A percentile compares a stretch with the other conserved stretches of the same genome.
Conservation (phyloP, 2,113 vertebrate species). For the Paedocypris sp. region DNA sequence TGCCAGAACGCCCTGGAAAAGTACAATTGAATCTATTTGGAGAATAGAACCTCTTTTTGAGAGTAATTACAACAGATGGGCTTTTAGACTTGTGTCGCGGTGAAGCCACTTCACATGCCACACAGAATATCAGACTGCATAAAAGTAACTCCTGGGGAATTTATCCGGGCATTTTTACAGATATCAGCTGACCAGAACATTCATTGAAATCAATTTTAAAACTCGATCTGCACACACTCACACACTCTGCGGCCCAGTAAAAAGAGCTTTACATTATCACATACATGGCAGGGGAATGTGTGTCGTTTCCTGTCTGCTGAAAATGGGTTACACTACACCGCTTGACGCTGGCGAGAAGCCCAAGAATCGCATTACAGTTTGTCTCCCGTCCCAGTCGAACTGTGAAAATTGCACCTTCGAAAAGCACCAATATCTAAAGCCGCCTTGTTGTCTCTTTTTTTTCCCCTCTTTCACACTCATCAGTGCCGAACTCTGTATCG, state of each 20-base stretch:
- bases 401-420: constrained; percentile 50
- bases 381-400: constrained; percentile 33
- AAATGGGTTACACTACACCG: constrained; percentile 49
- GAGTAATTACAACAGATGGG: constrained; percentile 13
- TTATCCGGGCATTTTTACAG: constrained; percentile 53
- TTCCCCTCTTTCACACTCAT: constrained; percentile 4
- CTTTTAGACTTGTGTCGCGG: constrained; percentile 13
- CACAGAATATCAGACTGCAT: constrained; percentile 45
- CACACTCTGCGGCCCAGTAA: constrained; percentile 30
- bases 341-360: constrained; percentile 49
- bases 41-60: not conserved
- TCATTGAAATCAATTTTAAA: constrained; percentile 63
- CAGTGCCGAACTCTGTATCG: constrained; percentile 36
- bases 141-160: constrained; percentile 57
- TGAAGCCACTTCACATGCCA: constrained; percentile 36
- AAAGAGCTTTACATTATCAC: constrained; percentile 60
- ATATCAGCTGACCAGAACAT: constrained; percentile 61
- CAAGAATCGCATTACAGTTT: constrained; percentile 49
- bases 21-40: constrained; percentile 2
- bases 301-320: constrained; percentile 40
- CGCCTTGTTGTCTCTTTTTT: not conserved
- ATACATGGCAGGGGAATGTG: constrained; percentile 53
- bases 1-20: not conserved
- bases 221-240: constrained; percentile 49
- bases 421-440: constrained; percentile 36